Evolutionary conservation across 1,140 invertebrate genomes (phyloP).

Genomic region (Sminthurinus signatus): DNA sequence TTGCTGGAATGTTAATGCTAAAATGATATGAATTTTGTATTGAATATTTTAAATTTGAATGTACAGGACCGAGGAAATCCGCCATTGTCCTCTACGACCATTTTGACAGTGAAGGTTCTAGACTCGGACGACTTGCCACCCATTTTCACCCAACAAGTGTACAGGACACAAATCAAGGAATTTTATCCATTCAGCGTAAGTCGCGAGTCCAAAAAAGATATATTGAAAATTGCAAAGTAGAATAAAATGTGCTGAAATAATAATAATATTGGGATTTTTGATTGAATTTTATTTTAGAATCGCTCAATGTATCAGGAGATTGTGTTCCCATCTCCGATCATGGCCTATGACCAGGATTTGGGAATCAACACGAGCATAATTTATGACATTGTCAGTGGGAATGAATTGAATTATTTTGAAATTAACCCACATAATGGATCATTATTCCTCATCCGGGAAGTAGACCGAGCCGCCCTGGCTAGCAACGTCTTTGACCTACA

Average conservation of each 20-base stretch:
- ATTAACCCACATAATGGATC: slow-evolving; percentile 65
- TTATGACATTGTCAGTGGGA: slow-evolving; percentile 68
- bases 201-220: no score
- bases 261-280: background rate
- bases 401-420: slow-evolving; percentile 62
- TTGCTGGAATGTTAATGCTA: no score
- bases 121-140: slow-evolving; percentile 22
- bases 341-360: slow-evolving; percentile 67
- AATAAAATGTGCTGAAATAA: no score
- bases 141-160: slow-evolving; percentile 70
- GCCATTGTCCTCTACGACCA: slow-evolving; percentile 60
- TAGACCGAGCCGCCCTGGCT: slow-evolving; percentile 67
- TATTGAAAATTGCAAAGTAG: no score
- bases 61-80: slow-evolving; percentile 66
- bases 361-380: slow-evolving; percentile 60
- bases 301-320: slow-evolving; percentile 60
- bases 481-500: slow-evolving; percentile 68
- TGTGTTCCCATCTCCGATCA: slow-evolving; percentile 60
- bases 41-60: slow-evolving; percentile 39
- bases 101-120: slow-evolving; percentile 26
- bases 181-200: slow-evolving; percentile 66
- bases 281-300: slow-evolving; percentile 49
- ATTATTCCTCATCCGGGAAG: slow-evolving; percentile 66
- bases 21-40: slow-evolving; percentile 6
- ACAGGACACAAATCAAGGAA: slow-evolving; percentile 71